Conservation (phyloP, 30 jellyfish, hydroid and myxozoan genomes). For the Pseudorhiza aurosa region DNA sequence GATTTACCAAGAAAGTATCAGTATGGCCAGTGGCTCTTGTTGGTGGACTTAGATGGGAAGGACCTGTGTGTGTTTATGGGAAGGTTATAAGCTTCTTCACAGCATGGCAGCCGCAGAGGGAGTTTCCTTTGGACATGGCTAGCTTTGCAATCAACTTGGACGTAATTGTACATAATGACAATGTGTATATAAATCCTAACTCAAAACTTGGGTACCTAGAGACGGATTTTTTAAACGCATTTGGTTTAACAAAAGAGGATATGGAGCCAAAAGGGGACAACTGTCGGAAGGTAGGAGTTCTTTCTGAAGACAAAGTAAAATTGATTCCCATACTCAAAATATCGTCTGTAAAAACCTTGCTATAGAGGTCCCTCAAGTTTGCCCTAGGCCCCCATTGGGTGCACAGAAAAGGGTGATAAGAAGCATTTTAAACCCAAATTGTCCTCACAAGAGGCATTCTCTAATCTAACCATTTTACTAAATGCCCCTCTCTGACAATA, state of each 20-base stretch:
- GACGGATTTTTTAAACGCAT: constrained; percentile 68
- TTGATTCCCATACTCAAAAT: too few species aligned
- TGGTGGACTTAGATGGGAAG: constrained; percentile 96
- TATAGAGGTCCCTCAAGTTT: too few species aligned
- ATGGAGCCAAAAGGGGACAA: constrained; percentile 88
- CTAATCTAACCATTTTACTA: too few species aligned
- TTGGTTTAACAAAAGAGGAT: constrained; percentile 47
- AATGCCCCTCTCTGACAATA: too few species aligned
- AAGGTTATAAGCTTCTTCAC: constrained; percentile 79
- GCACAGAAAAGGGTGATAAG: too few species aligned
- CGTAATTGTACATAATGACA: constrained; percentile 19
- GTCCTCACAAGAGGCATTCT: too few species aligned
- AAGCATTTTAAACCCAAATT: too few species aligned
- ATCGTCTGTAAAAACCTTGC: too few species aligned
- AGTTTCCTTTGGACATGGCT: constrained; percentile 94
- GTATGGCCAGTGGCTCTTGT: constrained; percentile 98
- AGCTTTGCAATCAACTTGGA: constrained; percentile 76
- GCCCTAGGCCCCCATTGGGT: too few species aligned
- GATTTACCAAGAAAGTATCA: constrained; percentile 73
- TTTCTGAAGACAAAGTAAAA: background rate
- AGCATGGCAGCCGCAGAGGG: constrained; percentile 82
- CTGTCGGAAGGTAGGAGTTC: constrained; percentile 69
- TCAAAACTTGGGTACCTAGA: constrained; percentile 79
- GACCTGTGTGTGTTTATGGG: constrained; percentile 88
- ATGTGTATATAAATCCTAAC: constrained; percentile 63